phyloP scores from a whole-genome alignment of 2,113 vertebrate species.

The Lamprotornis superbus region DNA sequence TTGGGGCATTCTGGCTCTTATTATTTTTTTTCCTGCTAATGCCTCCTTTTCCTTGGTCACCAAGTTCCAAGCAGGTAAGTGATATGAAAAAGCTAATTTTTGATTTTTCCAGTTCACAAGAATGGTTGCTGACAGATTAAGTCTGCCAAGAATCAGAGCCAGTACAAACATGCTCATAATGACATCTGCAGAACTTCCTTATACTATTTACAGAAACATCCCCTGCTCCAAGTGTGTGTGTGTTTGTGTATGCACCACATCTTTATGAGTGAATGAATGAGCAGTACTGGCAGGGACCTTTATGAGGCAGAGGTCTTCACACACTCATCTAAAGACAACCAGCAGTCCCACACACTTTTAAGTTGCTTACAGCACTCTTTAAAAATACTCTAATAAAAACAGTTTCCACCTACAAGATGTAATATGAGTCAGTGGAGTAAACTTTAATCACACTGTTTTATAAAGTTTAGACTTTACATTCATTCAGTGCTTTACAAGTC shows the following conservation, averaged over 20 bases:
- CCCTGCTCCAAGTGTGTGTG: background rate
- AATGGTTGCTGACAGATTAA: background rate
- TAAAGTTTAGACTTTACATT: background rate
- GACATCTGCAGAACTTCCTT: constrained; percentile 43
- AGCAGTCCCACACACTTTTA: background rate
- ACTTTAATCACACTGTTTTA: background rate
- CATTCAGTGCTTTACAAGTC: background rate
- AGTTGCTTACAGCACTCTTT: background rate
- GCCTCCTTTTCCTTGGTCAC: background rate
- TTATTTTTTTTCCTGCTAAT: background rate
- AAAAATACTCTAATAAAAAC: background rate
- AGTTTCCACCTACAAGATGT: background rate
- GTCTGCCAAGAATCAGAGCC: constrained; percentile 17
- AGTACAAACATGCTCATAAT: constrained; percentile 2
- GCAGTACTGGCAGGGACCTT: background rate
- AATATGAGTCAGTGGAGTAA: background rate
- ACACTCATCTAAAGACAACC: background rate
- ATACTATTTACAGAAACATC: background rate
- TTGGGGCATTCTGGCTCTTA: background rate
- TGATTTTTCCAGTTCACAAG: background rate
- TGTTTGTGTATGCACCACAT: background rate
- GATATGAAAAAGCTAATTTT: background rate
- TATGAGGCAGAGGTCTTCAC: background rate
- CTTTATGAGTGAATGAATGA: background rate
- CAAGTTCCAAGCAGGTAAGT: background rate